Evolutionary conservation across 2,113 vertebrate genomes (phyloP).

Genomic region (Eptesicus fuscus): DNA sequence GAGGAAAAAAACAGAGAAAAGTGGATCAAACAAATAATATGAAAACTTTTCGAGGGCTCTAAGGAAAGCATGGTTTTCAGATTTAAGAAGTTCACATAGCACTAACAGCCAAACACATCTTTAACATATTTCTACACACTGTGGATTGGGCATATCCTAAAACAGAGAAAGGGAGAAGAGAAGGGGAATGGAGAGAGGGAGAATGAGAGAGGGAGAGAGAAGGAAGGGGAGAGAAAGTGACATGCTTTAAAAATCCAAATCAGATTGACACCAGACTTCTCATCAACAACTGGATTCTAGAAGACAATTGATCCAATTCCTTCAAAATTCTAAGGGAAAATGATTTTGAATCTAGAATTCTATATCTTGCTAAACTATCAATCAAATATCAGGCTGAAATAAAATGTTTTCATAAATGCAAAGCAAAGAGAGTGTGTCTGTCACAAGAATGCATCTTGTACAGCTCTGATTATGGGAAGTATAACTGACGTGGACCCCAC

Average conservation of each 20-base stretch:
- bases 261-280: not conserved
- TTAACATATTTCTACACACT: not conserved
- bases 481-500: not conserved
- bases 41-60: not conserved
- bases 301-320: not conserved
- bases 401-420: not conserved
- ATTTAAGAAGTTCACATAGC: not conserved
- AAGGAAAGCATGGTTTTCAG: not conserved
- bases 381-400: not conserved
- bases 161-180: not conserved
- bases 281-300: not conserved
- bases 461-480: not conserved
- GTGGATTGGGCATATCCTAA: not conserved
- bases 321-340: not conserved
- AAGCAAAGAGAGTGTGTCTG: not conserved
- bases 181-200: no score
- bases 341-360: slow-evolving; percentile 9
- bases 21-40: not conserved
- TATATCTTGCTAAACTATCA: not conserved
- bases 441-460: not conserved
- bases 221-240: not conserved
- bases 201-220: fast-evolving
- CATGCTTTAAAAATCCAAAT: slow-evolving; percentile 1
- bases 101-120: not conserved
- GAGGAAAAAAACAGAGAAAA: not conserved